These are phyloP conservation scores for Drosophila subpulchrella DNA, from an alignment of 1,140 invertebrate genomes.

Conservation along the genomic window DNA sequence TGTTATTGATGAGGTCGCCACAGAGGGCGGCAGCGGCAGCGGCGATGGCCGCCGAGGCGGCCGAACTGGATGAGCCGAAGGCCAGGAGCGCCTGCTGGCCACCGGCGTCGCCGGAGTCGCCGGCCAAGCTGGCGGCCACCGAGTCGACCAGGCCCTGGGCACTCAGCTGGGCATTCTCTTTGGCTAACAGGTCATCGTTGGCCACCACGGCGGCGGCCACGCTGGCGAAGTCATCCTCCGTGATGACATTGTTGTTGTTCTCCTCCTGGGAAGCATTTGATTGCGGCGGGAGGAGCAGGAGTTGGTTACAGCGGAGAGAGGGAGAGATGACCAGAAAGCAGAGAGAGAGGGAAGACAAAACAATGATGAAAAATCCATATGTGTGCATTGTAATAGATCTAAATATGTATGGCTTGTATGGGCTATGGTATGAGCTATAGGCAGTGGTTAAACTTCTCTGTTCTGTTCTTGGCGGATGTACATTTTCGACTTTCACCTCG, in stretches of 20 bases:
- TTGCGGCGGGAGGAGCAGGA: conserved; percentile 15
- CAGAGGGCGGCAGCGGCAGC: conserved; percentile 54
- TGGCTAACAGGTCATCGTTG: conserved; percentile 67
- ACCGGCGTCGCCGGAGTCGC: conserved; percentile 24
- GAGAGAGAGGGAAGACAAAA: conserved; percentile 20
- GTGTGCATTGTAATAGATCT: neutral
- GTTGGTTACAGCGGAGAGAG: neutral
- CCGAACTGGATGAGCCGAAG: conserved; percentile 59
- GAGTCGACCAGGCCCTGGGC: conserved; percentile 67
- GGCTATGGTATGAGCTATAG: neutral
- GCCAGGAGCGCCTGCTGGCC: conserved; percentile 18
- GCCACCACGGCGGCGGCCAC: conserved; percentile 65
- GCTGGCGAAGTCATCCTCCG: conserved; percentile 66
- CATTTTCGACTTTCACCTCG: conserved; percentile 86
- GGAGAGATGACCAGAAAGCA: conserved; percentile 5
- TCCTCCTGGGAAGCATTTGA: conserved; percentile 72
- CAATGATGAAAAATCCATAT: conserved; percentile 51
- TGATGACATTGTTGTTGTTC: conserved; percentile 79
- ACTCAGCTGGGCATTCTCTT: conserved; percentile 70
- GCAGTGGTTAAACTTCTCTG: conserved; percentile 52
- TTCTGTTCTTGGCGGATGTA: conserved; percentile 67
- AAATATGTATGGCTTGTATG: conserved; percentile 13
- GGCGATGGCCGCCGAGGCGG: conserved; percentile 38
- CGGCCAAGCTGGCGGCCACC: conserved; percentile 59
- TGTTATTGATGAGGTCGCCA: conserved; percentile 69